phyloP scores from a whole-genome alignment of 2,113 vertebrate species.

The Campylomormyrus numenius region DNA sequence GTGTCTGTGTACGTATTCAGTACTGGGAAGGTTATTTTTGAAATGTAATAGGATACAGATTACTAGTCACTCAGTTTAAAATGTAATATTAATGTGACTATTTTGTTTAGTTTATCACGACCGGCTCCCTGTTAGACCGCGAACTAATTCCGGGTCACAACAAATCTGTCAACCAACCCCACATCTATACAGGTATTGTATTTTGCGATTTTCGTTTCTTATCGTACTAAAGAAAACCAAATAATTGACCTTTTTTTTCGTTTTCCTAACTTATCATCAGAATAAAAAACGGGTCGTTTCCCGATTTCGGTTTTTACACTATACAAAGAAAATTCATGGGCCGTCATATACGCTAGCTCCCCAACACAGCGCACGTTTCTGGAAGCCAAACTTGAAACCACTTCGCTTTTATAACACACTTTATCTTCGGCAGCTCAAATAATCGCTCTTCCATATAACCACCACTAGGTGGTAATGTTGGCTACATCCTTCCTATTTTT shows the following conservation, averaged over 20 bases:
- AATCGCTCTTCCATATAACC: not conserved
- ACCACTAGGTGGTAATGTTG: slow-evolving; percentile 55
- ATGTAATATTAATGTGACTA: not conserved
- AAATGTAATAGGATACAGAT: not conserved
- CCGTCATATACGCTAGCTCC: not conserved
- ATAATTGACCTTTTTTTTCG: too few relatives aligned
- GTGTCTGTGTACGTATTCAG: not conserved
- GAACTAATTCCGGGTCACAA: too few relatives aligned
- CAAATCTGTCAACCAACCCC: too few relatives aligned
- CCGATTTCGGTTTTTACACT: too few relatives aligned
- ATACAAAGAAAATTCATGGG: not conserved
- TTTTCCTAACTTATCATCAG: too few relatives aligned
- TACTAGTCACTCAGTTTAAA: not conserved
- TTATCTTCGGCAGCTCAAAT: not conserved
- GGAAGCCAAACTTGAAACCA: not conserved
- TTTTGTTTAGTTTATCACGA: not conserved
- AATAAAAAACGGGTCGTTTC: too few relatives aligned
- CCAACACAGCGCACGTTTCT: not conserved
- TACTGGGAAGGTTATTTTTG: not conserved
- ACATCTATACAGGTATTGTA: too few relatives aligned
- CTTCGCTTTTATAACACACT: not conserved
- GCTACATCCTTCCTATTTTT: slow-evolving; percentile 26
- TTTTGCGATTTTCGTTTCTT: too few relatives aligned
- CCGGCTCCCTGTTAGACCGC: too few relatives aligned
- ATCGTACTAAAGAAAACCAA: too few relatives aligned